Conservation (phyloP, 2,888 invertebrate species). For the Limnephilus rhombicus region DNA sequence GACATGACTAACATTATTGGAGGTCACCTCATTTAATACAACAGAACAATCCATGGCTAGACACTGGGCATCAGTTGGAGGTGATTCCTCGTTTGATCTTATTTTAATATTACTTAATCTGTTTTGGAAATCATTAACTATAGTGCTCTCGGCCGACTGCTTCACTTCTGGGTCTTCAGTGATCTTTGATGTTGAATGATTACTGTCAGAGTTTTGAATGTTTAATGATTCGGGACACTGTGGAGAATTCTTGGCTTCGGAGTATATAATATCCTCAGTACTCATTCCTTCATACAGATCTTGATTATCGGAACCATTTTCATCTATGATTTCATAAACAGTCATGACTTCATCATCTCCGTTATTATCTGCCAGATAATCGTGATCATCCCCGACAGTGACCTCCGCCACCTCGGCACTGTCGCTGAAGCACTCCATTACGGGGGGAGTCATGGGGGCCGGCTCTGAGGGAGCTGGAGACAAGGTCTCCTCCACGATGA, state of each 20-base stretch:
- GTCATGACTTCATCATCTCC: slow-evolving; percentile 76
- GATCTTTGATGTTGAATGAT: slow-evolving; percentile 20
- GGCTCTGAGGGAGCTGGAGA: slow-evolving; percentile 41
- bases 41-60: slow-evolving; percentile 9
- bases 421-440: slow-evolving; percentile 61
- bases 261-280: slow-evolving; percentile 47
- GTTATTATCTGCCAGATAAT: slow-evolving; percentile 56
- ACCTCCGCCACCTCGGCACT: slow-evolving; percentile 46
- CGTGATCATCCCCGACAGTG: slow-evolving; percentile 56
- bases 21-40: not conserved
- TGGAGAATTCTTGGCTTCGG: slow-evolving; percentile 41
- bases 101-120: slow-evolving; percentile 55
- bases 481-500: slow-evolving; percentile 43
- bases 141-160: not conserved
- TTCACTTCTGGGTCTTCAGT: not conserved
- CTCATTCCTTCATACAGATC: slow-evolving; percentile 71
- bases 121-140: slow-evolving; percentile 54
- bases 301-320: slow-evolving; percentile 69
- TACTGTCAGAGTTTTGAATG: slow-evolving; percentile 48
- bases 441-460: slow-evolving; percentile 27
- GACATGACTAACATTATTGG: not conserved
- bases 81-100: slow-evolving; percentile 9
- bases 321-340: slow-evolving; percentile 76
- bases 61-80: not conserved
- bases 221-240: slow-evolving; percentile 16